Conservation (phyloP, 2,888 invertebrate species). For the Baccha elongata region DNA sequence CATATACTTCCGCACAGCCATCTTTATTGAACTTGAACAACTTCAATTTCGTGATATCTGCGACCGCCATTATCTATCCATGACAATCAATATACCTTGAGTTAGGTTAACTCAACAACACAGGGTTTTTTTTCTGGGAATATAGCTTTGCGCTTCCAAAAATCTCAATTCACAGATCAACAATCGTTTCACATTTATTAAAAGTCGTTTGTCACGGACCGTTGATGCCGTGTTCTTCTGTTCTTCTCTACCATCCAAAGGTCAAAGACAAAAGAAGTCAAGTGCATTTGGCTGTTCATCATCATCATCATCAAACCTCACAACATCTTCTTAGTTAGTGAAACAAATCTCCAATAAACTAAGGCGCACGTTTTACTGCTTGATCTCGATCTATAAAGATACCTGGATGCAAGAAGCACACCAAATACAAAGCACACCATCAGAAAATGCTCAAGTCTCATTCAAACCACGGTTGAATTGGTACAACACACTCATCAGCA, state of each 20-base stretch:
- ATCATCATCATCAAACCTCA: slow-evolving; percentile 30
- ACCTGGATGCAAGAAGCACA: slow-evolving; percentile 44
- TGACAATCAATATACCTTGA: slow-evolving; percentile 13
- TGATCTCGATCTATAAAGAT: slow-evolving; percentile 64
- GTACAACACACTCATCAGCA: slow-evolving; percentile 9
- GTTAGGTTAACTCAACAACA: too few relatives aligned
- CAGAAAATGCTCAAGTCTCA: slow-evolving; percentile 40
- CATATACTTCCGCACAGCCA: neutral
- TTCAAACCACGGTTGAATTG: slow-evolving; percentile 2
- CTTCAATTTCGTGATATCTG: neutral
- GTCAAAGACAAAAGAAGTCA: slow-evolving; percentile 68
- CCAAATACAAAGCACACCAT: slow-evolving; percentile 30
- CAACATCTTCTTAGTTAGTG: slow-evolving; percentile 40
- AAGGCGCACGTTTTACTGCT: slow-evolving; percentile 67
- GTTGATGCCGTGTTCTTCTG: slow-evolving; percentile 8
- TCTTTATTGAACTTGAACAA: neutral
- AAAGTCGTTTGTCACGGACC: slow-evolving; percentile 53
- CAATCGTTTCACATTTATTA: slow-evolving; percentile 53
- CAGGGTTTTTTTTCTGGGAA: neutral
- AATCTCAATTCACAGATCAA: slow-evolving; percentile 32
- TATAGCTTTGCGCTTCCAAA: slow-evolving; percentile 11
- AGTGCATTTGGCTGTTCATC: slow-evolving; percentile 65
- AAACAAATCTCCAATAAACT: slow-evolving; percentile 66
- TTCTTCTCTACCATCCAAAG: slow-evolving; percentile 34
- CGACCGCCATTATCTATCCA: too few relatives aligned